Conservation (phyloP, 2,888 invertebrate genomes). For the Monopis laevigella region DNA sequence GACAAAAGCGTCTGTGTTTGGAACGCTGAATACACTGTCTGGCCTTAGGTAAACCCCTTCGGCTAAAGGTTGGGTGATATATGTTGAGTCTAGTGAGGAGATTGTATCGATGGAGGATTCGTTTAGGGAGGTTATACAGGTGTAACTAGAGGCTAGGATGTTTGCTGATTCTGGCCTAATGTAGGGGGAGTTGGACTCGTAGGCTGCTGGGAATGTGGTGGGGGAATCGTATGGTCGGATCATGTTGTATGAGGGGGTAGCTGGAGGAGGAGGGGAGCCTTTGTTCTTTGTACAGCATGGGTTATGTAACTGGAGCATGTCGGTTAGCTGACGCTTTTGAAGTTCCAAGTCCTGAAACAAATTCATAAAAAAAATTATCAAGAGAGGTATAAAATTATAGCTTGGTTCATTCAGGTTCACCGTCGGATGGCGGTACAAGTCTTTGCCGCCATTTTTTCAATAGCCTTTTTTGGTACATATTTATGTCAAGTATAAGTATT, state of each 20-base stretch:
- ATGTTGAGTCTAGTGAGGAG: constrained; percentile 46
- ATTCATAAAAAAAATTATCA: too few relatives aligned
- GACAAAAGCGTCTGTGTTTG: constrained; percentile 35
- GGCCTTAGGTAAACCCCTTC: constrained; percentile 51
- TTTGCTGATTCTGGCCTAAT: constrained; percentile 62
- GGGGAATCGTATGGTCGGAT: constrained; percentile 54
- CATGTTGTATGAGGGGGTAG: constrained; percentile 48
- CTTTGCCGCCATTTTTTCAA: too few relatives aligned
- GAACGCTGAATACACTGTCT: constrained; percentile 54
- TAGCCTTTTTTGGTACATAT: too few relatives aligned
- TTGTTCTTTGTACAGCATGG: constrained; percentile 73
- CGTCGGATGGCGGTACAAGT: too few relatives aligned
- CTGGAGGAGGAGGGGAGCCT: constrained; percentile 44
- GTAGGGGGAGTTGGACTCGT: constrained; percentile 58
- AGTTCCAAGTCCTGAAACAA: constrained; percentile 76
- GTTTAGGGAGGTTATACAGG: constrained; percentile 45
- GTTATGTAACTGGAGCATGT: constrained; percentile 80
- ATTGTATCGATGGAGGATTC: constrained; percentile 51
- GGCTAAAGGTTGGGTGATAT: constrained; percentile 44
- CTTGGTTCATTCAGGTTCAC: too few relatives aligned
- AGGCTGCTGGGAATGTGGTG: constrained; percentile 49
- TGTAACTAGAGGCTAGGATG: constrained; percentile 52
- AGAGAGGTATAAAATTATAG: too few relatives aligned
- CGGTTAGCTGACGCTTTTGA: constrained; percentile 79
- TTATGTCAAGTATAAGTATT: too few relatives aligned